These are phyloP conservation scores for Lochmaea crataegi DNA, from an alignment of 2,888 invertebrate genomes.

Conservation along the genomic window DNA sequence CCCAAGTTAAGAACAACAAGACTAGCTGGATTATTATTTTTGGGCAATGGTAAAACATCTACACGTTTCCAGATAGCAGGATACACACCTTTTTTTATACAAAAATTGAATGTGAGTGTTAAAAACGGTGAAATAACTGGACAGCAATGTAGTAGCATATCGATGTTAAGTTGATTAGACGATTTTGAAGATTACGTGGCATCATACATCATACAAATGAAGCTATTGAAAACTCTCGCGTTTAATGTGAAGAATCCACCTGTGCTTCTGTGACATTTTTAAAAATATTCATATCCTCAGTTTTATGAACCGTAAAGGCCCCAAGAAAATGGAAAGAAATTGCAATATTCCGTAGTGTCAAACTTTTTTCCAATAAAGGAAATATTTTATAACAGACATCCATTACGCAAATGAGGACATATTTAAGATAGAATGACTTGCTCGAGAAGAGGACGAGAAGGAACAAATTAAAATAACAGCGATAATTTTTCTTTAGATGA, in stretches of 20 bases:
- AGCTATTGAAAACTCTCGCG: no score
- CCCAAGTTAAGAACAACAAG: no score
- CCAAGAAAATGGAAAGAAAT: not conserved
- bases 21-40: no score
- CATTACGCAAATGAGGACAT: conserved; percentile 28
- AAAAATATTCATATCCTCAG: not conserved
- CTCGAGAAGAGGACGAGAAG: conserved; percentile 19
- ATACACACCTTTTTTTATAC: no score
- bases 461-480: conserved; percentile 44
- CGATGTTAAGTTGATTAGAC: no score
- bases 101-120: no score
- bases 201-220: no score
- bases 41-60: no score
- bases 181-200: no score
- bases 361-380: conserved; percentile 2
- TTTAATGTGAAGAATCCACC: not conserved
- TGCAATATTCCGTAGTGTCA: not conserved
- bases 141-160: no score
- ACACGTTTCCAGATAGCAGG: no score
- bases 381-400: conserved; percentile 16
- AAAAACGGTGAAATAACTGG: no score
- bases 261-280: not conserved
- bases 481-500: conserved; percentile 44
- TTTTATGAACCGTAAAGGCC: not conserved
- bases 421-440: conserved; percentile 10